Conservation (phyloP, 2,797 vertebrate species). For the Fratercula arctica region DNA sequence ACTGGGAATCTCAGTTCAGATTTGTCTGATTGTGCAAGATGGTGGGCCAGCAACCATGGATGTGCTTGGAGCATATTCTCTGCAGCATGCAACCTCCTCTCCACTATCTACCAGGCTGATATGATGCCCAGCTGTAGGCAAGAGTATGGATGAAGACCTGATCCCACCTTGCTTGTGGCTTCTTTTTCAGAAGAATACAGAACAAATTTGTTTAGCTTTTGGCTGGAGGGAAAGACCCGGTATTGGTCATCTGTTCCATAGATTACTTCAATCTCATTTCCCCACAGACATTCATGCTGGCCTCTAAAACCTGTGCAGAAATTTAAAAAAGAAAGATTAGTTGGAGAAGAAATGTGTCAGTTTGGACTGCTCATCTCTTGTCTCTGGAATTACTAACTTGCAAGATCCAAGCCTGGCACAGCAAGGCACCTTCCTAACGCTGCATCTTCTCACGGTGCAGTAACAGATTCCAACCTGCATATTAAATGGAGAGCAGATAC, state of each 20-base stretch:
- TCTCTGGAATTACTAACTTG: not conserved
- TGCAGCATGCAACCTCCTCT: not conserved
- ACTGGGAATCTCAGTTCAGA: not conserved
- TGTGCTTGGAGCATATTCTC: not conserved
- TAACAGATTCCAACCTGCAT: not conserved
- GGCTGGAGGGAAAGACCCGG: not conserved
- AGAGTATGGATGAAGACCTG: not conserved
- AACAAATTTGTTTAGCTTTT: not conserved
- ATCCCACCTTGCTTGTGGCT: not conserved
- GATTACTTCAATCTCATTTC: not conserved
- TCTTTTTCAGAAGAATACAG: not conserved
- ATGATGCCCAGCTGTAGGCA: not conserved
- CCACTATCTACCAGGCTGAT: not conserved
- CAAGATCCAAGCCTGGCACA: not conserved
- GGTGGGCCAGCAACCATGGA: not conserved
- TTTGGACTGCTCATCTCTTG: not conserved
- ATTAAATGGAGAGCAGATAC: not conserved
- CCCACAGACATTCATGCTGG: not conserved
- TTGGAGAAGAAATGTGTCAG: not conserved
- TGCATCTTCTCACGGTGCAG: not conserved
- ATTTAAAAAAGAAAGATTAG: not conserved
- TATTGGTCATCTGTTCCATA: not conserved
- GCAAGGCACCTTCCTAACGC: not conserved
- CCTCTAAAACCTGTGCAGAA: not conserved
- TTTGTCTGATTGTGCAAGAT: not conserved